Base-by-base conservation (phyloP, 2,113 vertebrate species). In the Mesembrinibis cayennensis region DNA sequence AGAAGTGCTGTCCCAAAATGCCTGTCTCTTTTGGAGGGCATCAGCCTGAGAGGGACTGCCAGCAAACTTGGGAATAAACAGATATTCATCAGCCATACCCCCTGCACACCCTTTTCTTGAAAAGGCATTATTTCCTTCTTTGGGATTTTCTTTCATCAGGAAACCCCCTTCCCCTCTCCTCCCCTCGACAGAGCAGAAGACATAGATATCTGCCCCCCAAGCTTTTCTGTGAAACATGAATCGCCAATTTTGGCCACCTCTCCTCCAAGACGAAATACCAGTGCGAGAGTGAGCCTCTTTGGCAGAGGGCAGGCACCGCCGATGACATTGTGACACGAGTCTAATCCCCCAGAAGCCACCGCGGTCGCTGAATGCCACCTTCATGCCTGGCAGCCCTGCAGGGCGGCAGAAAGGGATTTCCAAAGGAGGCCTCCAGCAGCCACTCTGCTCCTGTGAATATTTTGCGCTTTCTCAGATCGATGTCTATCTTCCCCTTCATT, bases 371-470 rank as follows among this genome's bases (percentile, higher is more conserved):
- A 83, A 45, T 30, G 36, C 16, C 10, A 11, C 40, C n/a, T 71
- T 59, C 36, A 15, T 27, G n/a, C 10, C 70, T 7, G 12, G 12
- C 6, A 80, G 38, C 13, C 34, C 25, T 1, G 1, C 0, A 0
- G 10, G 20, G 44, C 1, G 9, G 42, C 9, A 40, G 13, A 27
- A 86, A 52, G 15, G 13, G 9, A 7, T 25, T 91, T 65, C 52
- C 34, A 59, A 47, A 38, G 34, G 12, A 26, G 6, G 30, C 3
- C 42, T 85, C 36, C 66, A 79, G 47, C 61, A 91, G 17, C 32
- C 38, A 5, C 53, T 38, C 55, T n/a, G 50, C 36, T 70, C 78
- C 42, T 40, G 14, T 32, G 49, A 83, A 7, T 40, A 56, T 36
- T 70, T 56, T 23, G 18, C 11, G 6, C 22, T 72, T 50, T 69